These are phyloP conservation scores for Phalanger gymnotis DNA, from an alignment of 2,797 vertebrate species.

Conservation along the genomic window DNA sequence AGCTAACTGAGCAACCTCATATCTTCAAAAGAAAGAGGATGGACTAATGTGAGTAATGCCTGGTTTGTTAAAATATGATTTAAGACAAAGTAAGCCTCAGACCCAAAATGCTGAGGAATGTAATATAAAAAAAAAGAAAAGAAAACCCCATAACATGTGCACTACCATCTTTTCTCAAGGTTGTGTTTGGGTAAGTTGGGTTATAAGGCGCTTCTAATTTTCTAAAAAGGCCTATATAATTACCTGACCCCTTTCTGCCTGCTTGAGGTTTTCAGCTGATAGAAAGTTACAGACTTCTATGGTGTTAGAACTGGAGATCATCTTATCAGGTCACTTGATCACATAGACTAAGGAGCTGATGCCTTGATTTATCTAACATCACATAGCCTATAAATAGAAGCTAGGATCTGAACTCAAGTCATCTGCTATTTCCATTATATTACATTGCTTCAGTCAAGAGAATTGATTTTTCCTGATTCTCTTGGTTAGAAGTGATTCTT, in stretches of 20 bases:
- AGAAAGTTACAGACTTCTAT: constrained; percentile 3
- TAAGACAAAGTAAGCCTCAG: neutral
- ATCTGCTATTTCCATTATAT: neutral
- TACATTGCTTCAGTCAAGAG: neutral
- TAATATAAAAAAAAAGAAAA: constrained; percentile 9
- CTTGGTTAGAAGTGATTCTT: no score
- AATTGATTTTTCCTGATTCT: neutral
- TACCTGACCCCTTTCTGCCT: neutral
- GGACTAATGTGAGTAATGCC: constrained; percentile 44
- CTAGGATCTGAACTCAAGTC: neutral
- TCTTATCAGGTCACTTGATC: neutral
- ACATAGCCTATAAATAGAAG: neutral
- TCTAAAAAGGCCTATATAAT: neutral
- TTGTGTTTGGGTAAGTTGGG: neutral
- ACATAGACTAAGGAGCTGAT: neutral
- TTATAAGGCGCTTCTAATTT: neutral
- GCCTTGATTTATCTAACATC: neutral
- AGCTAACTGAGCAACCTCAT: constrained; percentile 7
- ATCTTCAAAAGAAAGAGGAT: constrained; percentile 42
- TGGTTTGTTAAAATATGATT: neutral
- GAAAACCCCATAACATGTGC: constrained; percentile 19
- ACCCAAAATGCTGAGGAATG: constrained; percentile 24
- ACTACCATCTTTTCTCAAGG: neutral
- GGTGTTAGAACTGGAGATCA: neutral
- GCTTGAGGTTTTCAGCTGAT: constrained; percentile 4